These are phyloP conservation scores for Prosopocoilus inquinatus DNA, from an alignment of 2,888 invertebrate species.

Conservation along the genomic window DNA sequence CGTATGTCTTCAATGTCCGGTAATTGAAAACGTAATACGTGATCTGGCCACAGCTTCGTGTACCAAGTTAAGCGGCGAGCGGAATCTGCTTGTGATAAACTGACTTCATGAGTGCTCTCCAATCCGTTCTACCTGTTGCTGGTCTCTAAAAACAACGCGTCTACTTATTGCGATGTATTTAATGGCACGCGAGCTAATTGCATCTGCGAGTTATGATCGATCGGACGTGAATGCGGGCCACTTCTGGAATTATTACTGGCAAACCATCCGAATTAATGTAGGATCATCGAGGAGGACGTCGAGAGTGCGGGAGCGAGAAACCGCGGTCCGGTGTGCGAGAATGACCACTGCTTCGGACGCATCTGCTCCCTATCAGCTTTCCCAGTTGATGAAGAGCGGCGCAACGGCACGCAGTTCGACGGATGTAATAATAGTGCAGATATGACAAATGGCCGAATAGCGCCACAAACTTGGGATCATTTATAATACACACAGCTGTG, in stretches of 20 bases:
- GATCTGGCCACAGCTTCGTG: background rate
- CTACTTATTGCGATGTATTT: slow-evolving; percentile 29
- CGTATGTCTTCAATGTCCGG: background rate
- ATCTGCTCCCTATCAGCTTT: slow-evolving; percentile 12
- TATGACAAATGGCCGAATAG: slow-evolving; percentile 53
- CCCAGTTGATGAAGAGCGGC: slow-evolving; percentile 39
- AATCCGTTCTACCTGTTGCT: slow-evolving; percentile 44
- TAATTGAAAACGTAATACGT: slow-evolving; percentile 2
- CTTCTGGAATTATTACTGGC: too few relatives aligned
- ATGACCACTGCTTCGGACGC: slow-evolving; percentile 1
- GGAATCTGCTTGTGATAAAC: slow-evolving; percentile 40
- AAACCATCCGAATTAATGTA: too few relatives aligned
- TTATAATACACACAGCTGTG: slow-evolving; percentile 53
- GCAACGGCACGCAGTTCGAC: slow-evolving; percentile 38
- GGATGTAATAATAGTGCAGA: slow-evolving; percentile 51
- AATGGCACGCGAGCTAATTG: too few relatives aligned
- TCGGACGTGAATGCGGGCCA: too few relatives aligned
- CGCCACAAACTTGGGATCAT: slow-evolving; percentile 53
- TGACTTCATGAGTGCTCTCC: slow-evolving; percentile 43
- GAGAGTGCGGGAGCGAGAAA: too few relatives aligned
- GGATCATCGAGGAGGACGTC: too few relatives aligned
- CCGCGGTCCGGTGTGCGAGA: background rate
- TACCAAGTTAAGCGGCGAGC: slow-evolving; percentile 28
- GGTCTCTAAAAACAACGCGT: slow-evolving; percentile 38
- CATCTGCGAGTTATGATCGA: too few relatives aligned